Evolutionary conservation across 1,140 invertebrate genomes (phyloP), one percentile per base, ranked within the genome.

Genomic region (Drosophila pallidifrons): DNA sequence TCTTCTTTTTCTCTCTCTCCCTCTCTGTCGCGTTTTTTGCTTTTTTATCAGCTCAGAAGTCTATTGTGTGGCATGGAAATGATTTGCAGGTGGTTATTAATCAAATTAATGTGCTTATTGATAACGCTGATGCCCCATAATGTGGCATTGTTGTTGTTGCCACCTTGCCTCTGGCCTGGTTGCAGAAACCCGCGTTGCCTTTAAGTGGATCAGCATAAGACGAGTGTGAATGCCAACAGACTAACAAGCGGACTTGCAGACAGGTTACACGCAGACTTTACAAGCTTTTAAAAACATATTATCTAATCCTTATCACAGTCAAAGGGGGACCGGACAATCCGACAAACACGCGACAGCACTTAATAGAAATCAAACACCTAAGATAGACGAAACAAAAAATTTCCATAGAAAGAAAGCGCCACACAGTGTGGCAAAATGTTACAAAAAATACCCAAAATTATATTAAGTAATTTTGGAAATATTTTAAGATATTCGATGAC

Each of bases 41-140:
- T 55, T 76, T 80, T 75, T 79, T 82, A 82, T 83, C 77, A 73
- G 77, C 65, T 54, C 16, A 67, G 72, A 49, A 35, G 49, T 71
- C 83, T 78, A 83, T 88, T 89, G 81, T 89, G 85, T 74, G 63
- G 49, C 54, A 54, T 81, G 87, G 88, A 91, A 91, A 89, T 91
- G 89, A 91, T 91, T 91, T 91, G 89, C 82, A 91, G 85, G 79
- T 86, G 89, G 89, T 91, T 91, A 91, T 91, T 91, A 91, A 91
- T 91, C 89, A 91, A 91, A 91, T 90, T 91, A 89, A 91, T 91
- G 89, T 91, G 75, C 77, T 91, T 82, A 91, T 91, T 91, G 88
- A 91, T 91, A 91, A 91, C 83, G 25, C 49, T 67, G 85, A 83
- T 73, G 77, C 69, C 71, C 59, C 81, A 72, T 85, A 77, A 87